A percentile compares a stretch with the other conserved stretches of the same genome.
Evolutionary conservation across 1,140 invertebrate species (phyloP).

Genomic region (Antheraea pernyi): DNA sequence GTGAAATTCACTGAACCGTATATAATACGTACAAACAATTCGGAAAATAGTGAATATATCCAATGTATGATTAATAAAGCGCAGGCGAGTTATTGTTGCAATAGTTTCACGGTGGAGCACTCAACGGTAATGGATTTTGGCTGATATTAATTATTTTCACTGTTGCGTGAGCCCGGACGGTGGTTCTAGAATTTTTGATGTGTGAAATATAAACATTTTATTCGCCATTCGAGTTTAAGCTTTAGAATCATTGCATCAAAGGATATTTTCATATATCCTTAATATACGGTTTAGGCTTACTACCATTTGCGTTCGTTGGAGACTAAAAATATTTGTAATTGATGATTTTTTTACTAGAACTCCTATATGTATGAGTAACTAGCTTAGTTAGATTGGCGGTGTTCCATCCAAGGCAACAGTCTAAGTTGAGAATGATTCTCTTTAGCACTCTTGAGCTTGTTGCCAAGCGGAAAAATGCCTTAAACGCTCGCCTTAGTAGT

Average conservation of each 20-base stretch:
- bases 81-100: slow-evolving; percentile 6
- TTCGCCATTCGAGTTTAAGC: background rate
- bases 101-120: slow-evolving; percentile 12
- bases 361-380: no score
- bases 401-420: no score
- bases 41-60: no score
- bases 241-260: background rate
- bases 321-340: no score
- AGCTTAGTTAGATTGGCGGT: no score
- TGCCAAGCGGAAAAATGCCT: no score
- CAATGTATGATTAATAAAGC: background rate
- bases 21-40: no score
- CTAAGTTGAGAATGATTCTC: no score
- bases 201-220: background rate
- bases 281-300: background rate
- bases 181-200: slow-evolving; percentile 11
- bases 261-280: background rate
- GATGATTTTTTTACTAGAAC: no score
- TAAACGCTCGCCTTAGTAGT: no score
- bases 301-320: background rate
- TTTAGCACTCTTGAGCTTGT: no score
- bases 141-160: slow-evolving; percentile 16
- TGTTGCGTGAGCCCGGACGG: slow-evolving; percentile 4
- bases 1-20: no score
- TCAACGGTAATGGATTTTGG: slow-evolving; percentile 14